Evolutionary conservation across 2,113 vertebrate species (phyloP).

Genomic region (Eulemur macaco): DNA sequence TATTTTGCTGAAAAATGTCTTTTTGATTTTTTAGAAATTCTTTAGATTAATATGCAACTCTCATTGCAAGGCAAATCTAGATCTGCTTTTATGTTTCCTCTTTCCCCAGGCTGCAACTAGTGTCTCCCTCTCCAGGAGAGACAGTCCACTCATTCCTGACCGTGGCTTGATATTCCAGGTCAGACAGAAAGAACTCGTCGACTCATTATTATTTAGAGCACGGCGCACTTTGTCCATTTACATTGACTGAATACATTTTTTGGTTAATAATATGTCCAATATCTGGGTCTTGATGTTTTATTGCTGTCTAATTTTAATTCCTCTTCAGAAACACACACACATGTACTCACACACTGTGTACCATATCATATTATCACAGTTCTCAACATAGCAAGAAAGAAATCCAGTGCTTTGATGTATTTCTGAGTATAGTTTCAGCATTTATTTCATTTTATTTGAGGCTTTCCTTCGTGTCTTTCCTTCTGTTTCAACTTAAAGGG

Average conservation of each 20-base stretch:
- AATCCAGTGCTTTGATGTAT: slow-evolving; percentile 40
- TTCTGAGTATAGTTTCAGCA: not conserved
- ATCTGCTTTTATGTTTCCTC: slow-evolving; percentile 93
- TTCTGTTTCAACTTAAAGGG: slow-evolving; percentile 46
- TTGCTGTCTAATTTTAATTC: not conserved
- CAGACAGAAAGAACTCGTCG: slow-evolving; percentile 67
- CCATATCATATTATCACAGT: not conserved
- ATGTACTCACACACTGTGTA: not conserved
- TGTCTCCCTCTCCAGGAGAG: slow-evolving; percentile 81
- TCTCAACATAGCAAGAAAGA: slow-evolving; percentile 24
- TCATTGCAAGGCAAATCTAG: slow-evolving; percentile 96
- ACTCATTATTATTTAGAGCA: slow-evolving; percentile 68
- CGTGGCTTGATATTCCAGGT: slow-evolving; percentile 72
- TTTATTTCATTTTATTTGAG: slow-evolving; percentile 48
- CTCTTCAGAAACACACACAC: not conserved
- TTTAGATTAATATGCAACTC: slow-evolving; percentile 99
- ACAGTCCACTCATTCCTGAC: slow-evolving; percentile 68
- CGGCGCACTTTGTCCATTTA: slow-evolving; percentile 65
- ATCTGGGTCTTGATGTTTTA: slow-evolving; percentile 36
- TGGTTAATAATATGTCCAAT: slow-evolving; percentile 56
- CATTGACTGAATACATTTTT: slow-evolving; percentile 58
- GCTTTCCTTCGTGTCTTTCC: slow-evolving; percentile 19
- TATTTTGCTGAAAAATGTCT: slow-evolving; percentile 90
- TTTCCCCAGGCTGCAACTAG: slow-evolving; percentile 91
- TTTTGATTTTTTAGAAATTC: slow-evolving; percentile 99